Base-by-base conservation (phyloP, 2,888 invertebrate genomes). In the Pyralis farinalis region DNA sequence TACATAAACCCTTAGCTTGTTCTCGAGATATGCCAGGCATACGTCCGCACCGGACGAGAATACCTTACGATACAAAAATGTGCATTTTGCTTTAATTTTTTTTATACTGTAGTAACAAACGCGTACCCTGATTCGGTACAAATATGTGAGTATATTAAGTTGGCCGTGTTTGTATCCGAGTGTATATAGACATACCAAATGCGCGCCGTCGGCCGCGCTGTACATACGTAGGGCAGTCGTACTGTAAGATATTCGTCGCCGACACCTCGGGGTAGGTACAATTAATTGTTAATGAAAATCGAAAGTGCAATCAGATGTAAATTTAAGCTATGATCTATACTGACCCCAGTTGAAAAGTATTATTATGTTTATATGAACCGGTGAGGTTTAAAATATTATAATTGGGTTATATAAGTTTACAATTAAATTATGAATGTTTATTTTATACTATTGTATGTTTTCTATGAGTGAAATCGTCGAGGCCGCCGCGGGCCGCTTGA, bases 171-270 rank as follows among this genome's bases (percentile, higher is more conserved):
- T 65, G 54, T 60, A 67, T 71, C 70, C 66, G 74, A 74, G 73
- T 87, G 87, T 87, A 87, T 84, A 87, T 87, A 87, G 78, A 74
- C 75, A 86, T 82, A 87, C 87, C 87, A 87, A 87, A 87, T 84
- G 84, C 77, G 76, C 78, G 75, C 75, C 71, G 71, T 61, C 63
- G 25, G 45, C 67, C 50, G 62, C 58, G 71, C 55, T 86, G 82
- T 85, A 86, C 48, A 85, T 83, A 84, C 46, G 65, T 82, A 81
- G 74, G 58, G 54, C 78, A 80, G 73, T 47, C 58, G 61, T 63
- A 55, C 71, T 80, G 74, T 74, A 73, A 70, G 75, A 71, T 63
- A 58, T 61, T 71, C 70, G 70, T 71, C 64, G 73, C 64, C 59
- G 73, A 66, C 58, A 47, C 52, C 37, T 62, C 59, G 64, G 63